phyloP scores from a whole-genome alignment of 2,113 vertebrate species.

The Caretta caretta region DNA sequence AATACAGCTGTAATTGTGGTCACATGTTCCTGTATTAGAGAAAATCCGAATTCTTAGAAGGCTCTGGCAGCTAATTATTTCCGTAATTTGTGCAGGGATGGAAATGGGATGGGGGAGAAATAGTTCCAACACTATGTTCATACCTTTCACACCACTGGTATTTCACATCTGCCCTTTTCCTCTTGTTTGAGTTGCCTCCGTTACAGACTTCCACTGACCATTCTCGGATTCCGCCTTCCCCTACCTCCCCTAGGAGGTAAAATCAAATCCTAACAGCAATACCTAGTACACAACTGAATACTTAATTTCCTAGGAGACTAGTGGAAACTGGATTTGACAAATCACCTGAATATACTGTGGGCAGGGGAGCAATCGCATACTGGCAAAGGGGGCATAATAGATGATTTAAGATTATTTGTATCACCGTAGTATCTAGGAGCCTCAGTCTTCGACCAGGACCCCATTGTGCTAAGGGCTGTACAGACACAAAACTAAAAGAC shows the following conservation, averaged over 20 bases:
- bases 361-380: no score
- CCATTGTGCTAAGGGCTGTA: no score
- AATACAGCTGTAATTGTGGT: neutral
- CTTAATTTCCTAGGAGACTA: no score
- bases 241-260: neutral
- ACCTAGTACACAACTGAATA: no score
- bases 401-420: no score
- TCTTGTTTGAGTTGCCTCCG: neutral
- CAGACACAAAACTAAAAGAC: no score
- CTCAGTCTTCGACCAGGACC: no score
- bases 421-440: no score
- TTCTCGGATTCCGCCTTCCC: neutral
- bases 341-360: no score
- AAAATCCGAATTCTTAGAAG: neutral
- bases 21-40: neutral
- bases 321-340: no score
- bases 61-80: neutral
- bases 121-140: neutral
- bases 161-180: neutral
- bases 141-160: neutral
- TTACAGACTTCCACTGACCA: neutral
- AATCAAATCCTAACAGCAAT: neutral
- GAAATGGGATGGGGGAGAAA: neutral
- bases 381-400: no score
- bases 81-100: neutral